Evolutionary conservation across 2,888 invertebrate genomes (phyloP).

Genomic region (Oxyteleia sp.): DNA sequence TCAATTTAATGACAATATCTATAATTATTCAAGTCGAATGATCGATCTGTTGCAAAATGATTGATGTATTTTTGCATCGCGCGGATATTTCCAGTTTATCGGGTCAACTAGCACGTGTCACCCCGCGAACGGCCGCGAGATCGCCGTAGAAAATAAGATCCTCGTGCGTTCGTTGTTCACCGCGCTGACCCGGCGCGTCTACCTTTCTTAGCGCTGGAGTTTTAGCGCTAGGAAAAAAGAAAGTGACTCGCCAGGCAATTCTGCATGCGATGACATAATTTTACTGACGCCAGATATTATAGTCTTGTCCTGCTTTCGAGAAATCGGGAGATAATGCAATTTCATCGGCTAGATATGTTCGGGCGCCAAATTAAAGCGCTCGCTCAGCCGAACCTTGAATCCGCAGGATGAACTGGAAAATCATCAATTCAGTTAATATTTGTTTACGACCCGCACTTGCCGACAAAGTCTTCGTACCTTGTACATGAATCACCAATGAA

Average conservation of each 20-base stretch:
- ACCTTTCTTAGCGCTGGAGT: slow-evolving; percentile 17
- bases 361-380: too few species aligned
- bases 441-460: too few species aligned
- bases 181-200: slow-evolving; percentile 34
- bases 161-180: slow-evolving; percentile 20
- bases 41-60: slow-evolving; percentile 31
- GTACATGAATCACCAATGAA: too few species aligned
- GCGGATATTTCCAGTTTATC: slow-evolving; percentile 2
- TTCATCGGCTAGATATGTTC: too few species aligned
- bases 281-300: too few species aligned
- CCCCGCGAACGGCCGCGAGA: neutral
- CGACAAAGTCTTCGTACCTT: too few species aligned
- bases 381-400: too few species aligned
- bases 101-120: slow-evolving; percentile 23
- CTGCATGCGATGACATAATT: slow-evolving; percentile 40
- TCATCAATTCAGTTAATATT: too few species aligned
- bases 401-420: too few species aligned
- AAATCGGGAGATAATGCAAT: too few species aligned
- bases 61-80: slow-evolving; percentile 13
- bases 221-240: slow-evolving; percentile 38
- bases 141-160: slow-evolving; percentile 7
- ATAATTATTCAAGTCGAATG: slow-evolving; percentile 22
- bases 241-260: slow-evolving; percentile 36
- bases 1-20: slow-evolving; percentile 19
- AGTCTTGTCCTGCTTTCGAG: too few species aligned